A percentile compares a stretch with the other conserved stretches of the same genome.
Conservation (phyloP, 1,140 invertebrate species). For the Centruroides vittatus region DNA sequence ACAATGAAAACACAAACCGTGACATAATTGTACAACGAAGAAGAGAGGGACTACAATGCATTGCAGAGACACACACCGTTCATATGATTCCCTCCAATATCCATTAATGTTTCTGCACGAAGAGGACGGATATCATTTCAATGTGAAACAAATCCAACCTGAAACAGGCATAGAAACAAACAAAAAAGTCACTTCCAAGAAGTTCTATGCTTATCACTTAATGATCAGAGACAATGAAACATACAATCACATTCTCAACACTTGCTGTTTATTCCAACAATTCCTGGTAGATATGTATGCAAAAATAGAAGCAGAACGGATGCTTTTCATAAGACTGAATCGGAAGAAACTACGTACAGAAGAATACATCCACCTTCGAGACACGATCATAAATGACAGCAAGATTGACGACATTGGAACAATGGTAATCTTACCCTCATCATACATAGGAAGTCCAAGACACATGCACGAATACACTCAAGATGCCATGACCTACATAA, state of each 20-base stretch:
- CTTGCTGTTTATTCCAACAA: conserved; percentile 16
- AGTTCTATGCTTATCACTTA: conserved; percentile 2
- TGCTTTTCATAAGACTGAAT: conserved; percentile 4
- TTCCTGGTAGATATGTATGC: conserved; percentile 13
- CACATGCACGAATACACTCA: conserved; percentile 1
- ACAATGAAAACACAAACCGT: conserved; percentile 26
- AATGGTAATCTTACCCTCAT: conserved; percentile 18
- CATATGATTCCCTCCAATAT: conserved; percentile 15
- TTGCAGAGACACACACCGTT: conserved; percentile 16
- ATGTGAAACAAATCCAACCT: conserved; percentile 4
- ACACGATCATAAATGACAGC: neutral
- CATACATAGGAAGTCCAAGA: neutral
- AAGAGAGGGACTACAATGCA: conserved; percentile 14
- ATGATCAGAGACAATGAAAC: conserved; percentile 7
- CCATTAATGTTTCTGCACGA: conserved; percentile 16
- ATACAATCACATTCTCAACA: conserved; percentile 16
- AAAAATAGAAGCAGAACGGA: conserved; percentile 7
- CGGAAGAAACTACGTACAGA: too few species aligned
- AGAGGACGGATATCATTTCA: conserved; percentile 14
- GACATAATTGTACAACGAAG: conserved; percentile 28
- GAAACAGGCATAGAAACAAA: neutral
- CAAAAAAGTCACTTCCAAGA: conserved; percentile 7
- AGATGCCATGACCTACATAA: too few species aligned
- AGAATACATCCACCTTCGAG: too few species aligned
- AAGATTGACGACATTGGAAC: neutral